Evolutionary conservation across 2,888 invertebrate genomes (phyloP), one percentile per base, ranked within the genome.

Genomic region (Diarsia mendica): DNA sequence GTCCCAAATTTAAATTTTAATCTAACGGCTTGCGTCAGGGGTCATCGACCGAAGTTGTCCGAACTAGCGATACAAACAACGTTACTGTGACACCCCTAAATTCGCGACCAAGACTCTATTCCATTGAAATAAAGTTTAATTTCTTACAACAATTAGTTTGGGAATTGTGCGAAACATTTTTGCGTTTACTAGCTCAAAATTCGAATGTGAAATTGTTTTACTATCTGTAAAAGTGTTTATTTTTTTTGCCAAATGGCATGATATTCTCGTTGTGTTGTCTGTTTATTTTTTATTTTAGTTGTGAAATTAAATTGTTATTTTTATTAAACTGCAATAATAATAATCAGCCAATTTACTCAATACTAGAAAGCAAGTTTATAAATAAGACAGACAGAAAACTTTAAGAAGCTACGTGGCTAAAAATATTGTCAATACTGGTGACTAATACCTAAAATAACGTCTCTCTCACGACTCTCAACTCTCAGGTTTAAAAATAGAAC

Each of bases 1-100:
- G 89, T 93, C 90, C 93, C 91, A 92, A 95, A 94, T 94, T 94
- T 93, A 93, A 95, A 95, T 95, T 94, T 94, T 94, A 93, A 94
- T 94, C 93, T 94, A 94, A 94, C 93, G 92, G 93, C 91, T 90
- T 89, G 89, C 91, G 92, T 92, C 93, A 93, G 88, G 91, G 94
- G 90, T 95, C 91, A 94, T 93, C 88, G 92, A 90, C 94, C 95
- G 91, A 88, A 80, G 89, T 90, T 93, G 94, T 92, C 94, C 94
- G 94, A 93, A 92, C 92, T 89, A 90, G 89, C 89, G 87, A 89
- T 85, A 89, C 90, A 77, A 87, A 89, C 92, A 87, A 88, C 88
- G 85, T 85, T 87, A 87, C 82, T 87, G 85, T 83, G 86, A 87
- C 83, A 87, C 81, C 83, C 82, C 84, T 80, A 85, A 82, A 84